A percentile compares a stretch with the other conserved stretches of the same genome.
These are phyloP conservation scores for Platygyra sinensis DNA, from an alignment of 64 coral and sea anemone species.

Conservation along the genomic window DNA sequence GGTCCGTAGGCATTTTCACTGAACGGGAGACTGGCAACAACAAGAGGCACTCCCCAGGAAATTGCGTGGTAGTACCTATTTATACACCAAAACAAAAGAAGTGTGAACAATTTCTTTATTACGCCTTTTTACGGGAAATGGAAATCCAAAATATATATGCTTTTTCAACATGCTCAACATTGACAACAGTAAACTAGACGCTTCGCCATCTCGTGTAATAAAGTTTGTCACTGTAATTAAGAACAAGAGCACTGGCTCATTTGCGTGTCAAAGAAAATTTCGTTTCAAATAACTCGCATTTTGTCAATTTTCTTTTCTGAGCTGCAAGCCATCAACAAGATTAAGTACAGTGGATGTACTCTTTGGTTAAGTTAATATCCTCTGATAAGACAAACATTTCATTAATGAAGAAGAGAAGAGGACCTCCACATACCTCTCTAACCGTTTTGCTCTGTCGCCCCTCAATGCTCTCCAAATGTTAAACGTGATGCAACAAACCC, in stretches of 20 bases:
- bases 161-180: no score
- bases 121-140: background rate
- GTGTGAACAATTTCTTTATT: background rate
- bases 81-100: constrained; percentile 3
- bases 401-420: background rate
- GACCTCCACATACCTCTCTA: constrained; percentile 69
- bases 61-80: constrained; percentile 53
- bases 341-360: no score
- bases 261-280: background rate
- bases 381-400: no score
- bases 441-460: constrained; percentile 71
- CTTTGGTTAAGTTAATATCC: no score
- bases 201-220: no score
- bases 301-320: no score
- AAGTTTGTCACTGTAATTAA: no score
- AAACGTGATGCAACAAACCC: constrained; percentile 98
- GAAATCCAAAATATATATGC: background rate
- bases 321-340: background rate
- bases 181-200: no score
- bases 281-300: background rate
- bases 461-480: constrained; percentile 90
- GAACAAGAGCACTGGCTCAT: no score
- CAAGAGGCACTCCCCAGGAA: constrained; percentile 25
- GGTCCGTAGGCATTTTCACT: constrained; percentile 83
- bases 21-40: constrained; percentile 59